phyloP scores from a whole-genome alignment of 2,797 vertebrate genomes.

The Limosa lapponica region DNA sequence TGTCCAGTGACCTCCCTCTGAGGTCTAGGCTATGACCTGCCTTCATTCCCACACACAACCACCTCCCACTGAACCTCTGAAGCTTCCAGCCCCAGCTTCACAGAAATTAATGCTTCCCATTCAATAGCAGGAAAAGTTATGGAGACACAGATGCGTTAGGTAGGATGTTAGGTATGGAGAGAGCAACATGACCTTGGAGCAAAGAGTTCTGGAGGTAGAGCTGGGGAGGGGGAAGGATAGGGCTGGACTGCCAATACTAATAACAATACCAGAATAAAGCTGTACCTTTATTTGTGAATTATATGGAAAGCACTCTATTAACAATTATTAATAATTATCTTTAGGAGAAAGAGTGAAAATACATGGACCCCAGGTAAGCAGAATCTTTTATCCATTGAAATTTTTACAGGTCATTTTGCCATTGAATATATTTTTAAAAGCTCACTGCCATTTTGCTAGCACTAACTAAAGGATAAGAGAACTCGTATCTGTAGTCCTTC shows the following conservation, averaged over 20 bases:
- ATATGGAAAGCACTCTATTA: background rate
- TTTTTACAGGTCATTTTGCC: background rate
- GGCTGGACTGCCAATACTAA: background rate
- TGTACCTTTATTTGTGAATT: background rate
- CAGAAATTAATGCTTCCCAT: background rate
- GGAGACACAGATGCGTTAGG: background rate
- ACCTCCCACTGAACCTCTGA: background rate
- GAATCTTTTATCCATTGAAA: background rate
- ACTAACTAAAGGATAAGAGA: background rate
- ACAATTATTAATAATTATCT: slow-evolving; percentile 3
- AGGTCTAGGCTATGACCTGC: background rate
- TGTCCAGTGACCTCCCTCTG: too few relatives aligned
- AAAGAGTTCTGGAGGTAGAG: background rate
- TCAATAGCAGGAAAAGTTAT: background rate
- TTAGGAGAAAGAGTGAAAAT: slow-evolving; percentile 53
- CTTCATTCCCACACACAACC: background rate
- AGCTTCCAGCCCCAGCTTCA: background rate
- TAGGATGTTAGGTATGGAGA: background rate
- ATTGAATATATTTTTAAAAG: background rate
- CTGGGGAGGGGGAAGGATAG: too few relatives aligned
- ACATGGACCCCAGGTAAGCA: slow-evolving; percentile 53
- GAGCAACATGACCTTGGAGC: background rate
- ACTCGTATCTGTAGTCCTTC: background rate
- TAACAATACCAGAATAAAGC: background rate
- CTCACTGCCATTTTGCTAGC: background rate